These are phyloP conservation scores for Stichopus horrens DNA, from an alignment of 53 echinoderm and acorn worm species.

Conservation along the genomic window DNA sequence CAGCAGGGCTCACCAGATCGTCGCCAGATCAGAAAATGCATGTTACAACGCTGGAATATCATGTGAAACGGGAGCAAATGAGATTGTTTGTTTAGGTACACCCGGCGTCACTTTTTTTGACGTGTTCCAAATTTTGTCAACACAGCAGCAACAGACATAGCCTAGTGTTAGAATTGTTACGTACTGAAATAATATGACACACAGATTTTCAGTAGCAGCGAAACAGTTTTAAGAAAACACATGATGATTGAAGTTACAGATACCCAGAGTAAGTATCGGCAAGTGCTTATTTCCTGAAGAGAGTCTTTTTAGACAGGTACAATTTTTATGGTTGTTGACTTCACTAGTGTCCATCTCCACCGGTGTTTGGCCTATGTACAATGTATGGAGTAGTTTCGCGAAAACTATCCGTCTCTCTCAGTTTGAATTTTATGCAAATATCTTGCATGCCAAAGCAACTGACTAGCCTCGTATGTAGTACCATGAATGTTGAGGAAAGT, in stretches of 20 bases:
- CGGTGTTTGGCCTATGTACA: neutral
- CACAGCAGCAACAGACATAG: conserved; percentile 15
- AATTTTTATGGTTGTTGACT: neutral
- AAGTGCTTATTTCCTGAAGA: neutral
- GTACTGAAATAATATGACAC: neutral
- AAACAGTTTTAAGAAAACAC: neutral
- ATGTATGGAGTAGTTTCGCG: neutral
- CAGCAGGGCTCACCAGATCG: too few relatives aligned
- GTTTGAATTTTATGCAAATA: too few relatives aligned
- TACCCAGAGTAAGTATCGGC: conserved; percentile 77
- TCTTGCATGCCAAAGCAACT: too few relatives aligned
- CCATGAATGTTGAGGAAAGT: too few relatives aligned
- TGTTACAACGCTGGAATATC: too few relatives aligned
- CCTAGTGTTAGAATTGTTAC: neutral
- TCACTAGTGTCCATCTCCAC: neutral
- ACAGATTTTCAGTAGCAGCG: neutral
- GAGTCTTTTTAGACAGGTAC: neutral
- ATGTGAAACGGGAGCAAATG: too few relatives aligned
- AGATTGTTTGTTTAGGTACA: too few relatives aligned
- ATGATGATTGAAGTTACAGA: conserved; percentile 92
- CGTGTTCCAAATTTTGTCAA: conserved; percentile 34
- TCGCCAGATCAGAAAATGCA: too few relatives aligned
- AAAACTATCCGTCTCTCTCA: neutral
- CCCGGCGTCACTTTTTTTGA: neutral
- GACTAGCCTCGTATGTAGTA: too few relatives aligned